Percentiles rank a stretch among this genome's conserved stretches.
Evolutionary conservation across 2,888 invertebrate species (phyloP).

Genomic region (Ophion ellenae): DNA sequence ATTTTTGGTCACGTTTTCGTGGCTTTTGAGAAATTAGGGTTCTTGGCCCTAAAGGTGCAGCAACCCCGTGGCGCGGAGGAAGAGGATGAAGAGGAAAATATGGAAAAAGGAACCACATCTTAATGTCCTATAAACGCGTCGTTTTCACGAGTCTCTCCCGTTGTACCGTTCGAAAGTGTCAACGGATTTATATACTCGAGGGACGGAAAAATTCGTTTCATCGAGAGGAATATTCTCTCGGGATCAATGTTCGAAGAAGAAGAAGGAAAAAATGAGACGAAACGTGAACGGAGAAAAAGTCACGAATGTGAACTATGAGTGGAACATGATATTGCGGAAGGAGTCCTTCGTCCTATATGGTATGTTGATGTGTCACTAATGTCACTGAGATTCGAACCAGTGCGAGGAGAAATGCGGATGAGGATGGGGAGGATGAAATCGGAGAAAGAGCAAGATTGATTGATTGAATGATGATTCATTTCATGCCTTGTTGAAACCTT

Average conservation of each 20-base stretch:
- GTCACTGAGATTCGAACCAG: slow-evolving; percentile 9
- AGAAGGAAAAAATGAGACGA: not conserved
- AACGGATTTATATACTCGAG: slow-evolving; percentile 55
- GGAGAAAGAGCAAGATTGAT: not conserved
- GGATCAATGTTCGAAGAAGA: slow-evolving; percentile 50
- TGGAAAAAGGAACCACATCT: slow-evolving; percentile 17
- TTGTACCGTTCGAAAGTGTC: slow-evolving; percentile 52
- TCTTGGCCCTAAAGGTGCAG: not conserved
- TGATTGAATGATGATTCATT: too few species aligned
- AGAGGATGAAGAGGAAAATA: slow-evolving; percentile 18
- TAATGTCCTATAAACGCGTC: slow-evolving; percentile 52
- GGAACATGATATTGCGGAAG: slow-evolving; percentile 55
- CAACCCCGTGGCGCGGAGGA: not conserved
- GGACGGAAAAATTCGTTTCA: slow-evolving; percentile 36
- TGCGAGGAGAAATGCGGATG: slow-evolving; percentile 35
- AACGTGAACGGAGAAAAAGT: not conserved
- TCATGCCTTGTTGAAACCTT: too few species aligned
- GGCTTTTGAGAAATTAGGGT: not conserved
- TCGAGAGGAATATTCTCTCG: slow-evolving; percentile 32
- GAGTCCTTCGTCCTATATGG: slow-evolving; percentile 18
- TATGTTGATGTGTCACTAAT: slow-evolving; percentile 24
- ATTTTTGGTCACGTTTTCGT: too few species aligned
- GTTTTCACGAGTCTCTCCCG: slow-evolving; percentile 28
- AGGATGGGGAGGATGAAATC: not conserved
- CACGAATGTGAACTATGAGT: slow-evolving; percentile 9